phyloP scores from a whole-genome alignment of 2,888 invertebrate species.

The Mantis religiosa region DNA sequence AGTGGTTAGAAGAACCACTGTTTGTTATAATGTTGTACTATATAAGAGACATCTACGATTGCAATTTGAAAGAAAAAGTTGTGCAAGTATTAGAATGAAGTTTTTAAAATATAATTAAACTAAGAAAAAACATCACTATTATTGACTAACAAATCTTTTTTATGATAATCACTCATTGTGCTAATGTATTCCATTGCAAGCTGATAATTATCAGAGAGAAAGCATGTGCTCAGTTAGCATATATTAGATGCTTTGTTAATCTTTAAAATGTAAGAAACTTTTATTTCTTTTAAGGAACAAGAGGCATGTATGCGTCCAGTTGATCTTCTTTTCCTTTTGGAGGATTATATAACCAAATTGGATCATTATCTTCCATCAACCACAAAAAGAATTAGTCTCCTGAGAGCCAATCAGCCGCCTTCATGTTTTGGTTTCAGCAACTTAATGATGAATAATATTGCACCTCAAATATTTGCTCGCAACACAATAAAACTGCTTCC shows the following conservation, averaged over 20 bases:
- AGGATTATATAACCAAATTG: constrained; percentile 58
- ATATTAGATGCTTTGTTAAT: no score
- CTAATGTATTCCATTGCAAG: no score
- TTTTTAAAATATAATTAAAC: no score
- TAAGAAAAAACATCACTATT: not conserved
- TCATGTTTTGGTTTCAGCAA: constrained; percentile 32
- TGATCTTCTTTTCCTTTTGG: constrained; percentile 48
- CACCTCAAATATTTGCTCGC: not conserved
- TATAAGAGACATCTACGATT: no score
- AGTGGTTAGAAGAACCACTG: no score
- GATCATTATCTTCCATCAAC: constrained; percentile 41
- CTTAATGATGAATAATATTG: constrained; percentile 17
- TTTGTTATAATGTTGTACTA: no score
- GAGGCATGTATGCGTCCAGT: constrained; percentile 39
- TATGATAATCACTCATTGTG: no score
- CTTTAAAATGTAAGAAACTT: not conserved
- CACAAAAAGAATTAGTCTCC: constrained; percentile 29
- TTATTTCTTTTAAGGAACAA: not conserved
- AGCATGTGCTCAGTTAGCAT: no score
- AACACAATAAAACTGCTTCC: constrained; percentile 9
- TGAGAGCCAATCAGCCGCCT: constrained; percentile 18
- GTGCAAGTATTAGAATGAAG: no score
- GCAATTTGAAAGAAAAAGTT: no score
- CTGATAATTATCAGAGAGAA: no score
- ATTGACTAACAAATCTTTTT: not conserved